Base-by-base conservation (phyloP, 2,888 invertebrate species). In the Epinotia ramella region DNA sequence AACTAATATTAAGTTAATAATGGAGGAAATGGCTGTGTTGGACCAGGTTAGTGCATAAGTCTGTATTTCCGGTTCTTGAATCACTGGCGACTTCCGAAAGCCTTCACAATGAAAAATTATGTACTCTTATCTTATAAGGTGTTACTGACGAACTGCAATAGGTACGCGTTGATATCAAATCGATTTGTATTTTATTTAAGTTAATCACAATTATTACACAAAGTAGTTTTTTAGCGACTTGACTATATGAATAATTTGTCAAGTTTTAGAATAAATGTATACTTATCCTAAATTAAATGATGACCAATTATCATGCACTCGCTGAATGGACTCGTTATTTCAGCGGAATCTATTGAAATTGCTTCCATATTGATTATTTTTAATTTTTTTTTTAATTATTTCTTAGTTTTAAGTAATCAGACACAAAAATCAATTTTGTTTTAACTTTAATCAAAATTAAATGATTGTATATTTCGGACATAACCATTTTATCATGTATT, bases 391-490 rank as follows among this genome's bases (percentile, higher is more conserved):
- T n/a, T 72, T 67, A 68, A 68, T 78, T 78, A 78, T 79, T 79
- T 77, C 76, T 84, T 91, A 91, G 89, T 81, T 84, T 81, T 77
- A 91, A 91, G 89, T 89, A 81, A 91, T 87, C 86, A 86, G 80
- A 88, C 82, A 84, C 80, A 83, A 82, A 88, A 92, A 93, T 92
- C 91, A 91, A 91, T 85, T 92, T 87, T 81, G 83, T 89, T 91
- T 87, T 87, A 87, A 87, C 81, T 78, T 83, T 82, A 88, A 91
- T 90, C 91, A 86, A 91, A 91, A 91, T 91, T 91, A 85, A 88
- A 88, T 88, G 84, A 90, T 87, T 93, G 89, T 93, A 91, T 93
- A 92, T 92, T 92, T 92, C 88, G 89, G 89, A 91, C 88, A 86
- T 88, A 88, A 88, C 77, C 81, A 78, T 87, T 88, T 84, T 91